Evolutionary conservation across 2,113 vertebrate genomes (phyloP), one percentile per base, ranked within the genome.

Genomic region (Rhynchomys soricoides): DNA sequence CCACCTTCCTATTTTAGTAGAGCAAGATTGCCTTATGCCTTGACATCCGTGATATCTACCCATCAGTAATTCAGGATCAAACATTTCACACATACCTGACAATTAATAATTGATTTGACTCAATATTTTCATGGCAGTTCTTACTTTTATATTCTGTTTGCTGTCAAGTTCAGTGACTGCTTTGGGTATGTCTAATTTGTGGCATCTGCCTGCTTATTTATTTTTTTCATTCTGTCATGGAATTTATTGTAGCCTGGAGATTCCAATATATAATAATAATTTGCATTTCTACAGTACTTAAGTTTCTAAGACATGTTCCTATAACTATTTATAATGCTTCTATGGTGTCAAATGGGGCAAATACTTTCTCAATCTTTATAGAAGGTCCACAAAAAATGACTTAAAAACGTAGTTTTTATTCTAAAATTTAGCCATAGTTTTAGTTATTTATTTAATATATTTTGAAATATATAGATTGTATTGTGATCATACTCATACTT

Each of bases 51-150:
- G 93, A 95, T n/a, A 88, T 86, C 45, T 78, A 77, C 77, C 86
- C 40, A 96, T 89, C 77, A 91, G 93, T 89, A 96, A 96, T 91
- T 95, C 94, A 95, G 89, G 97, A 94, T 96, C 89, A 96, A 96
- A 94, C 62, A 91, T 95, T 96, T 97, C 62, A 95, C 75, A 90
- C 13, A 81, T 81, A 95, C 66, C 45, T 95, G 21, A 15, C 48
- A 95, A 96, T 97, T 95, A 97, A 96, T 95, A 97, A 97, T 97
- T 94, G 5, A 97, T 94, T 92, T 92, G 86, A 70, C 87, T 97
- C 93, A 95, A 91, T 95, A 97, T 96, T 96, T 97, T 96, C 52
- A 86, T 91, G 95, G 73, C 62, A 96, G 64, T 22, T 62, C 73
- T 68, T 97, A 87, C 62, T 98, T 95, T 87, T 79, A 24, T 74